These are phyloP conservation scores for Cecropterus lyciades DNA, from an alignment of 1,140 invertebrate species.

Conservation along the genomic window DNA sequence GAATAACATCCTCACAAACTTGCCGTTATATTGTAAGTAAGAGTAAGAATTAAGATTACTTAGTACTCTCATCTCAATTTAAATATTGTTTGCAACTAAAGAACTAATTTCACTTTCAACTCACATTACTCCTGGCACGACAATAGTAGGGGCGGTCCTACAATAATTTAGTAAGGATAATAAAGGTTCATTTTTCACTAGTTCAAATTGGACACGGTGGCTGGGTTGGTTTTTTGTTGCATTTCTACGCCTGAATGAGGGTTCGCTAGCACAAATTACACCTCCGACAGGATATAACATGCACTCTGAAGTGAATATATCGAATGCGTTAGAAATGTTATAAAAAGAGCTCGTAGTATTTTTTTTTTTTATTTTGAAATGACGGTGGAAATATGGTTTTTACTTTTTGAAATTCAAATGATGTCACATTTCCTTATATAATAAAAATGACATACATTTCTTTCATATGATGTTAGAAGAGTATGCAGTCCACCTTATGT, in stretches of 20 bases:
- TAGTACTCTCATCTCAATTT: no score
- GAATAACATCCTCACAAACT: no score
- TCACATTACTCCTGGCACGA: background rate
- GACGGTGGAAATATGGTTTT: background rate
- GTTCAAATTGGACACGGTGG: conserved; percentile 73
- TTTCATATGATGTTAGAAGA: no score
- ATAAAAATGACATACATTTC: no score
- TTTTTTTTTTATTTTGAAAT: background rate
- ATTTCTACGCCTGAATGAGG: conserved; percentile 54
- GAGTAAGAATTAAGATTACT: no score
- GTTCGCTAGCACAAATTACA: conserved; percentile 62
- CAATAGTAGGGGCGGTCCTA: conserved; percentile 58
- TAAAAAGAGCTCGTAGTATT: background rate
- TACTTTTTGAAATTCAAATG: background rate
- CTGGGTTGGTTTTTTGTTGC: conserved; percentile 67
- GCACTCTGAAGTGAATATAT: conserved; percentile 33
- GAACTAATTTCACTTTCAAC: background rate
- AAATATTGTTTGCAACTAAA: no score
- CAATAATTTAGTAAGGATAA: conserved; percentile 79
- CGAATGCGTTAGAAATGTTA: conserved; percentile 22
- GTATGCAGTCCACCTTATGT: no score
- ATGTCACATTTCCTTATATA: no score
- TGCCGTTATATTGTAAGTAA: no score
- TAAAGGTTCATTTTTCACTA: conserved; percentile 80
- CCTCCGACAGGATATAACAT: conserved; percentile 48